These are phyloP conservation scores for Meriones unguiculatus DNA, from an alignment of 2,113 vertebrate genomes.

Conservation along the genomic window DNA sequence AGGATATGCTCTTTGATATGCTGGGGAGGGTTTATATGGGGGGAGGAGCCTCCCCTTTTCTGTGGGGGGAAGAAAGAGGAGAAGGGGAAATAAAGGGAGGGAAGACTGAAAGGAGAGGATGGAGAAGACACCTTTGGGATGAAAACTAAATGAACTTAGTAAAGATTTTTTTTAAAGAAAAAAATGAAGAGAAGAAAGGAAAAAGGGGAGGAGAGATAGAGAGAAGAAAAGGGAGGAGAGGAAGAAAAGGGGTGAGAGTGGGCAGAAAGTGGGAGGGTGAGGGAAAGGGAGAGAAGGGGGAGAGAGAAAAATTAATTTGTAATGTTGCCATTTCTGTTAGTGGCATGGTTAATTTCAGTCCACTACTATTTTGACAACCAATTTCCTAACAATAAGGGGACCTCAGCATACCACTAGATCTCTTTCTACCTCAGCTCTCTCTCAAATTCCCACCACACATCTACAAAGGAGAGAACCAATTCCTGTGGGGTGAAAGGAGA, in stretches of 20 bases:
- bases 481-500: neutral
- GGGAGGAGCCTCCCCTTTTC: no score
- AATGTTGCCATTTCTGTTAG: conserved; percentile 17
- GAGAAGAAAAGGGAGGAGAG: neutral
- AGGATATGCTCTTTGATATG: no score
- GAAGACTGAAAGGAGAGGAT: no score
- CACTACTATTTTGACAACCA: neutral
- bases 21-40: no score
- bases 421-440: neutral
- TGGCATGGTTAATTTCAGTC: neutral
- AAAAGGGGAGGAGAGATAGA: neutral
- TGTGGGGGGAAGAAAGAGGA: no score
- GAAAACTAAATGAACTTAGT: no score
- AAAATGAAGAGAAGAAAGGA: neutral
- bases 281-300: neutral
- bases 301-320: neutral
- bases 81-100: no score
- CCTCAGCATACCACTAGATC: neutral
- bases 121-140: no score
- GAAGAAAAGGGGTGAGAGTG: neutral
- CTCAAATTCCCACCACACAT: neutral
- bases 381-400: neutral
- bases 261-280: no score
- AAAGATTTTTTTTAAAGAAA: no score
- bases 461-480: neutral